Evolutionary conservation across 2,888 invertebrate species (phyloP).

Genomic region (Erebia ligea): DNA sequence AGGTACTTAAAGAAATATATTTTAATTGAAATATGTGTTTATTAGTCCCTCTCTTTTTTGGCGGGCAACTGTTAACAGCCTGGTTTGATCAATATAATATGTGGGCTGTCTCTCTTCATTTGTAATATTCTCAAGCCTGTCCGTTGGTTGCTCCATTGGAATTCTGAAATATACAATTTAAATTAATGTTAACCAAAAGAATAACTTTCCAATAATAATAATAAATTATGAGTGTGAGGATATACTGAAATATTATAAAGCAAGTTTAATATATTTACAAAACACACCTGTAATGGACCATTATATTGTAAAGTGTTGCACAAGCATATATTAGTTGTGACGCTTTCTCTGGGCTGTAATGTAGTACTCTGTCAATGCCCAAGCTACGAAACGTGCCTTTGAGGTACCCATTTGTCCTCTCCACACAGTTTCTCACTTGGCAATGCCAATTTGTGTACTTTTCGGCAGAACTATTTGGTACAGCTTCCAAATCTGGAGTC

Average conservation of each 20-base stretch:
- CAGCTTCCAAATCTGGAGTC: slow-evolving; percentile 29
- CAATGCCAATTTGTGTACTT: slow-evolving; percentile 34
- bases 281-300: neutral
- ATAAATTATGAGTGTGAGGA: no score
- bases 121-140: neutral
- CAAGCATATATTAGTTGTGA: slow-evolving; percentile 4
- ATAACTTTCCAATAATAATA: neutral
- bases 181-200: neutral
- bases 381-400: slow-evolving; percentile 31
- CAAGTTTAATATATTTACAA: neutral
- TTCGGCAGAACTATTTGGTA: slow-evolving; percentile 14
- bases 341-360: neutral
- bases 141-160: neutral
- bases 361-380: slow-evolving; percentile 6
- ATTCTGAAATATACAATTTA: neutral
- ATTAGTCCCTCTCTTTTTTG: neutral
- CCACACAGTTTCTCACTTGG: slow-evolving; percentile 25
- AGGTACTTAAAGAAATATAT: no score
- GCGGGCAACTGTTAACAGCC: neutral
- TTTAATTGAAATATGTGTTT: neutral
- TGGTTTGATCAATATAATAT: neutral
- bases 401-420: slow-evolving; percentile 34
- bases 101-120: neutral
- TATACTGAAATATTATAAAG: neutral
- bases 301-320: neutral